A percentile compares a stretch with the other conserved stretches of the same genome.
phyloP scores from a whole-genome alignment of 2,888 invertebrate species.

The Lagria hirta region DNA sequence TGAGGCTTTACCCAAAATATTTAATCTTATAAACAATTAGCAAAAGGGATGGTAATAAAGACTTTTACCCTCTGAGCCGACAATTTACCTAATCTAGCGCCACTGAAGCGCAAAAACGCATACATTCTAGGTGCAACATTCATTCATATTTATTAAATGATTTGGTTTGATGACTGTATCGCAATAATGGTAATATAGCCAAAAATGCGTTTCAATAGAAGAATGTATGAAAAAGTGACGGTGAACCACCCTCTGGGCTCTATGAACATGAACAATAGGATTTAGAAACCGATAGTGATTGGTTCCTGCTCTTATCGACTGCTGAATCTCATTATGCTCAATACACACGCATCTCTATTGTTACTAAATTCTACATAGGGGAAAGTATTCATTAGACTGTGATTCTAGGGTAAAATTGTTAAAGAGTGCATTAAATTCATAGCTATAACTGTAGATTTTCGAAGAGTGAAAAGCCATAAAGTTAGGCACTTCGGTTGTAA shows the following conservation, averaged over 20 bases:
- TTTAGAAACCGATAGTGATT: slow-evolving; percentile 47
- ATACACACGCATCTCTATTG: slow-evolving; percentile 49
- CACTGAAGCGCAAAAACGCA: slow-evolving; percentile 7
- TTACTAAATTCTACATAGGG: slow-evolving; percentile 40
- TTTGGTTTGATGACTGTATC: slow-evolving; percentile 18
- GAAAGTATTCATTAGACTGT: slow-evolving; percentile 37
- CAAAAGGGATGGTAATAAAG: too few relatives aligned
- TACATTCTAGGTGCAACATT: not conserved
- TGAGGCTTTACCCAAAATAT: too few relatives aligned
- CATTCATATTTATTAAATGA: slow-evolving; percentile 16
- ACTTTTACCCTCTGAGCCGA: too few relatives aligned
- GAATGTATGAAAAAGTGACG: slow-evolving; percentile 26
- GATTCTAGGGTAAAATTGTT: slow-evolving; percentile 43
- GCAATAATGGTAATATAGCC: slow-evolving; percentile 16
- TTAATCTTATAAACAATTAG: too few relatives aligned
- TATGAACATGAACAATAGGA: slow-evolving; percentile 43
- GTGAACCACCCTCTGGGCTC: slow-evolving; percentile 34
- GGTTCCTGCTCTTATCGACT: slow-evolving; percentile 46
- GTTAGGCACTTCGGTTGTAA: slow-evolving; percentile 3
- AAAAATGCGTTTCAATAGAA: slow-evolving; percentile 20
- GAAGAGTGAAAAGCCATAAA: not conserved
- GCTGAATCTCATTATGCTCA: slow-evolving; percentile 49
- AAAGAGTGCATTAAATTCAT: slow-evolving; percentile 42
- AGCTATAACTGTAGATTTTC: slow-evolving; percentile 3
- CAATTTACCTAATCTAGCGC: not conserved